Percentiles rank a stretch among this genome's conserved stretches.
phyloP scores from a whole-genome alignment of 1,140 invertebrate genomes.

The Ericerus pela region DNA sequence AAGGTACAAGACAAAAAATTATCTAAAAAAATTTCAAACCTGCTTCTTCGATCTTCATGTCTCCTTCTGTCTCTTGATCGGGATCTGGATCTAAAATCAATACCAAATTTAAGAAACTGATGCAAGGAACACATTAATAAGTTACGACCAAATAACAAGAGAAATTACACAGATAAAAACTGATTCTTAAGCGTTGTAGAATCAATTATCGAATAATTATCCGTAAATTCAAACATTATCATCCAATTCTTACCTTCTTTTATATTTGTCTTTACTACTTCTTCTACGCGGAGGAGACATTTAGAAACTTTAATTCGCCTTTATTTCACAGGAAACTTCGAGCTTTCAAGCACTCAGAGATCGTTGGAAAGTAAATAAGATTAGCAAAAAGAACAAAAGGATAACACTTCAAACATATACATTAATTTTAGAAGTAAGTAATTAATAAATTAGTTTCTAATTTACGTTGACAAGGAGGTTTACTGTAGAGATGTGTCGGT shows the following conservation, averaged over 20 bases:
- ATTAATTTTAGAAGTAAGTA: no score
- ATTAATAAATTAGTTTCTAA: no score
- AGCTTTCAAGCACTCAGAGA: no score
- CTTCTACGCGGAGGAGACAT: not conserved
- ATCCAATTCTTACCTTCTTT: not conserved
- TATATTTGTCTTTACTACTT: slow-evolving; percentile 3
- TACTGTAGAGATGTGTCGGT: no score
- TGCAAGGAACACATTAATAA: slow-evolving; percentile 28
- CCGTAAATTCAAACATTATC: no score
- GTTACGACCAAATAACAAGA: slow-evolving; percentile 26
- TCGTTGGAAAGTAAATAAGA: no score
- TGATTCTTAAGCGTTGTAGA: not conserved
- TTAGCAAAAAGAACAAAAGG: no score
- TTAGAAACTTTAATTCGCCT: no score
- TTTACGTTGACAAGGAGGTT: no score
- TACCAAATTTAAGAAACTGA: slow-evolving; percentile 35
- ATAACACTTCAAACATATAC: no score
- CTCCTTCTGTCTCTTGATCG: slow-evolving; percentile 33
- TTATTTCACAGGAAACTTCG: no score
- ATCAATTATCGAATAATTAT: not conserved
- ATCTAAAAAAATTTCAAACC: slow-evolving; percentile 24
- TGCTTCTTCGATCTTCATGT: slow-evolving; percentile 31
- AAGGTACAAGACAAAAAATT: not conserved
- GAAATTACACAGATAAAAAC: not conserved
- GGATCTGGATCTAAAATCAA: slow-evolving; percentile 40